phyloP scores from a whole-genome alignment of 2,797 vertebrate species.

The Enteromius argenteus region DNA sequence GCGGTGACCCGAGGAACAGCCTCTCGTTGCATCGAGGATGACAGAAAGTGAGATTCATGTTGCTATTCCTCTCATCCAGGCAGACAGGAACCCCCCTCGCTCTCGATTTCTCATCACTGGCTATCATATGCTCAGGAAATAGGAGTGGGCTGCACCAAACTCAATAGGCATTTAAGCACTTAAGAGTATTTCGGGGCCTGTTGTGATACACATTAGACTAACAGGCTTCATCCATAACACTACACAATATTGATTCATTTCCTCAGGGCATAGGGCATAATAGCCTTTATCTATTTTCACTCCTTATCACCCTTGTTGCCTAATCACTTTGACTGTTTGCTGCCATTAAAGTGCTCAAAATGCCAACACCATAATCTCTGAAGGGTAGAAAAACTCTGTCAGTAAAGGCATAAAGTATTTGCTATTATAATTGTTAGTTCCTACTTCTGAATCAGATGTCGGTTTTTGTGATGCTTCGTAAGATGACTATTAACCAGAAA shows the following conservation, averaged over 20 bases:
- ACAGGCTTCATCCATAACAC: constrained; percentile 67
- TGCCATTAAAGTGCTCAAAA: constrained; percentile 23
- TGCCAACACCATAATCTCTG: background rate
- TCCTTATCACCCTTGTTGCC: constrained; percentile 34
- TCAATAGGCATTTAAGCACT: constrained; percentile 62
- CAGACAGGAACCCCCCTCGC: constrained; percentile 26
- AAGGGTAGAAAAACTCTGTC: background rate
- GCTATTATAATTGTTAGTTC: too few species aligned
- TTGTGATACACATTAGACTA: constrained; percentile 62
- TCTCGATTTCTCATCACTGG: constrained; percentile 39
- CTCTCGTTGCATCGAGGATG: constrained; percentile 18
- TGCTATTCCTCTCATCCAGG: constrained; percentile 37
- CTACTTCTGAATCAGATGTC: background rate
- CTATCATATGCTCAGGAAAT: constrained; percentile 59
- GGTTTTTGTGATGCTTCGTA: background rate
- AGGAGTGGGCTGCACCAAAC: constrained; percentile 54
- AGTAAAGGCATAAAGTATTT: background rate
- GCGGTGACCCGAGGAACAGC: background rate
- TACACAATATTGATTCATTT: constrained; percentile 71
- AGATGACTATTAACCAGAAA: background rate
- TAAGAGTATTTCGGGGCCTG: constrained; percentile 60
- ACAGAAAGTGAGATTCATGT: constrained; percentile 52
- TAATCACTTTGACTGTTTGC: constrained; percentile 46
- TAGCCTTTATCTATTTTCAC: constrained; percentile 41
- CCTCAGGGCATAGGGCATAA: constrained; percentile 52